Conservation (phyloP, 1,140 invertebrate species). For the Meloidogyne floridensis region DNA sequence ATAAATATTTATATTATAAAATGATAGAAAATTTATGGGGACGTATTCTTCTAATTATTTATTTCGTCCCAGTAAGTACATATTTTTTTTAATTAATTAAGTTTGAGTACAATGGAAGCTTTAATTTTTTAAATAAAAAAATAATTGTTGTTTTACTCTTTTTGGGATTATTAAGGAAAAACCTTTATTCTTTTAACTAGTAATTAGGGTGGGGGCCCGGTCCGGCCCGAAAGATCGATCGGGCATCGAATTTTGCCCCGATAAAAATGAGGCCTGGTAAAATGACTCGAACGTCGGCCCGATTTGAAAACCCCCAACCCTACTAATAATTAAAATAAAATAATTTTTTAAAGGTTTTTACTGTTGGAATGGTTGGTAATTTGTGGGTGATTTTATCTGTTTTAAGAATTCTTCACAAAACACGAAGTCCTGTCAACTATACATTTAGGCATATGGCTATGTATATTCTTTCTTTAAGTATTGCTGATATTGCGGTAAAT, state of each 20-base stretch:
- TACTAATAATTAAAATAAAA: background rate
- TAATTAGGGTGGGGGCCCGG: too few relatives aligned
- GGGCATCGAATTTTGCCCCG: too few relatives aligned
- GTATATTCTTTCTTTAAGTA: conserved; percentile 48
- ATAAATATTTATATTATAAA: background rate
- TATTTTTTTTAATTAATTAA: conserved; percentile 29
- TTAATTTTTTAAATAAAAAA: background rate
- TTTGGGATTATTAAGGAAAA: too few relatives aligned
- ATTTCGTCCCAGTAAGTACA: conserved; percentile 49
- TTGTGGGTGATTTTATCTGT: conserved; percentile 42
- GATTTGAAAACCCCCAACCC: too few relatives aligned
- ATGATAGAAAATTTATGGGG: conserved; percentile 39
- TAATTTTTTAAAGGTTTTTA: background rate
- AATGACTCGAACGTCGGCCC: background rate
- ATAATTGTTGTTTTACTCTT: too few relatives aligned
- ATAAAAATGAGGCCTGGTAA: conserved; percentile 39
- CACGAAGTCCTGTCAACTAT: conserved; percentile 38
- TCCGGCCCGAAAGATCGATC: too few relatives aligned
- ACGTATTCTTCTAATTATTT: conserved; percentile 38
- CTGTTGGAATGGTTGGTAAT: background rate
- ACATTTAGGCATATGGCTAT: conserved; percentile 50
- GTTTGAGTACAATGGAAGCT: background rate
- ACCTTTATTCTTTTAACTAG: too few relatives aligned
- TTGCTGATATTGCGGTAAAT: conserved; percentile 53
- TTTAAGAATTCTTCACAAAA: conserved; percentile 40